Evolutionary conservation across 2,888 invertebrate species (phyloP).

Genomic region (Apodemia zela): DNA sequence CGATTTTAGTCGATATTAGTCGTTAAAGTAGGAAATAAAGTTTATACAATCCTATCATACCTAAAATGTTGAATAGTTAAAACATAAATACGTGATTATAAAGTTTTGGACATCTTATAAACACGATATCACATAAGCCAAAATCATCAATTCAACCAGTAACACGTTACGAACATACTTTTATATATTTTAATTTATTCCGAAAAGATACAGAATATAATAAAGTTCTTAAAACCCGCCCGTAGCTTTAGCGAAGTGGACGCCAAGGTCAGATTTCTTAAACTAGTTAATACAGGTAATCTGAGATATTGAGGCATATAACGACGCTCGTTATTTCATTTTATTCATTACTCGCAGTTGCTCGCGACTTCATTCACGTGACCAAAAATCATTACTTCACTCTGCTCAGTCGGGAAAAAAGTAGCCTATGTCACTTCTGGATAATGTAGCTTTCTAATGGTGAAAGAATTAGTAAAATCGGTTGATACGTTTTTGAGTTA

Average conservation of each 20-base stretch:
- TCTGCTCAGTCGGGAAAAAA: no score
- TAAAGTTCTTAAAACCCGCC: background rate
- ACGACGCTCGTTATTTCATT: no score
- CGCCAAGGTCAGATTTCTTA: constrained; percentile 10
- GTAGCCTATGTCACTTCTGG: no score
- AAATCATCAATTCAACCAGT: background rate
- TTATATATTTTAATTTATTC: constrained; percentile 6
- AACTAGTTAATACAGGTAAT: background rate
- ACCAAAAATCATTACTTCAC: no score
- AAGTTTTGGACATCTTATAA: background rate
- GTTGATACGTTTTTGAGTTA: no score
- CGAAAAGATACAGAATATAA: background rate
- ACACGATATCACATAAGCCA: background rate
- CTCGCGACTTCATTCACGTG: no score
- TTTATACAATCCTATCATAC: background rate
- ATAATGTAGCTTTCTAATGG: no score
- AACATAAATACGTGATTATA: background rate
- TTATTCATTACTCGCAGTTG: no score
- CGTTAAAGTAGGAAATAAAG: background rate
- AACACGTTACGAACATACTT: background rate
- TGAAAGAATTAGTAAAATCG: no score
- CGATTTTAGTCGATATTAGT: no score
- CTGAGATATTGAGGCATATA: background rate
- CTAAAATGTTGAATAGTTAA: background rate
- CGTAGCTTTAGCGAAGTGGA: background rate